A percentile compares a stretch with the other conserved stretches of the same genome.
phyloP scores from a whole-genome alignment of 2,797 vertebrate genomes.

The Labroides dimidiatus region DNA sequence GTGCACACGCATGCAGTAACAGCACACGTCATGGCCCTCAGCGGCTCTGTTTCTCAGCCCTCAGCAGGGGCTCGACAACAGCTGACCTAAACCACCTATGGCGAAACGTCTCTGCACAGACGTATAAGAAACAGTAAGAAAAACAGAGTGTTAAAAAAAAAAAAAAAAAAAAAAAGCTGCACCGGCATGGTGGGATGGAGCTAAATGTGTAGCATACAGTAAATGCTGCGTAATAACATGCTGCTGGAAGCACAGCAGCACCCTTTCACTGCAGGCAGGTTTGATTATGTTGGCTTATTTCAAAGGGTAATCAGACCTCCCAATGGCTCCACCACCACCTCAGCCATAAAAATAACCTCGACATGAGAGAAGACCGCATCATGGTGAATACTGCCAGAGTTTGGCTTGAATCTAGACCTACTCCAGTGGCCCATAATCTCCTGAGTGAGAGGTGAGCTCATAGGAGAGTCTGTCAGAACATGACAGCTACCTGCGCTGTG shows the following conservation, averaged over 20 bases:
- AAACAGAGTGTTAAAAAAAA: slow-evolving; percentile 46
- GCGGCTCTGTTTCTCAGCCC: slow-evolving; percentile 57
- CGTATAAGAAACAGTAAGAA: slow-evolving; percentile 40
- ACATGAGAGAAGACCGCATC: slow-evolving; percentile 52
- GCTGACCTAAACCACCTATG: slow-evolving; percentile 65
- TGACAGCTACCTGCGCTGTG: slow-evolving; percentile 49
- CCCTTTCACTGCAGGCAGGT: slow-evolving; percentile 29
- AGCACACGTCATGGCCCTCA: slow-evolving; percentile 72
- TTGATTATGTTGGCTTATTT: slow-evolving; percentile 56
- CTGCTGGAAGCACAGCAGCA: slow-evolving; percentile 18
- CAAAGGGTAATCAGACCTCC: slow-evolving; percentile 51
- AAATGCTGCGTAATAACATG: slow-evolving; percentile 54
- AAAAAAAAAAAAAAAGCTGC: slow-evolving; percentile 33
- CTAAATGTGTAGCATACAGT: slow-evolving; percentile 18
- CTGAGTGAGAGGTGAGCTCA: slow-evolving; percentile 46
- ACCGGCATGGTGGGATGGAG: slow-evolving; percentile 9
- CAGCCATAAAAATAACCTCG: slow-evolving; percentile 59
- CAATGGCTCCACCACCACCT: slow-evolving; percentile 46
- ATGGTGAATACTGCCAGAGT: slow-evolving; percentile 41
- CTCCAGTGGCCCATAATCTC: slow-evolving; percentile 43
- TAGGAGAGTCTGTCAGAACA: slow-evolving; percentile 42
- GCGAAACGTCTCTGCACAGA: slow-evolving; percentile 40
- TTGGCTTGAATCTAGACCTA: slow-evolving; percentile 34
- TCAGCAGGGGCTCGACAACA: slow-evolving; percentile 68
- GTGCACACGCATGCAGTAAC: slow-evolving; percentile 76